A percentile compares a stretch with the other conserved stretches of the same genome.
phyloP scores from a whole-genome alignment of 2,797 vertebrate species.

The Falco rusticolus region DNA sequence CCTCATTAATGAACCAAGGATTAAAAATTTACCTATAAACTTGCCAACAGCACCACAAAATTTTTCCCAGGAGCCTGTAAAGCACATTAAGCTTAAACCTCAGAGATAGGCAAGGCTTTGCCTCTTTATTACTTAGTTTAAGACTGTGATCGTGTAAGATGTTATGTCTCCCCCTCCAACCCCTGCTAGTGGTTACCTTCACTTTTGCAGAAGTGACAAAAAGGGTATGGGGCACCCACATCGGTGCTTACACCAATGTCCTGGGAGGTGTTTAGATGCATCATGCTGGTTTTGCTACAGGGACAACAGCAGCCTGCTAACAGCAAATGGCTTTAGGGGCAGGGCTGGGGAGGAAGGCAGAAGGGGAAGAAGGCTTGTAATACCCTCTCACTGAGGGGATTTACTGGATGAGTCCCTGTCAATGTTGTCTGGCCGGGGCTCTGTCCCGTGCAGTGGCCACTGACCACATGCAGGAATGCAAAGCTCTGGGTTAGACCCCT shows the following conservation, averaged over 20 bases:
- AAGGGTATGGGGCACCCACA: not conserved
- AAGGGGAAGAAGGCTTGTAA: not conserved
- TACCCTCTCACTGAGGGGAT: not conserved
- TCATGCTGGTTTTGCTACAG: not conserved
- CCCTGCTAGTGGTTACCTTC: not conserved
- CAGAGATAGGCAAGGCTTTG: not conserved
- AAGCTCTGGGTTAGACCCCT: not conserved
- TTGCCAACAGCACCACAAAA: not conserved
- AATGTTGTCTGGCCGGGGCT: accelerated
- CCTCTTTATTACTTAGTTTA: not conserved
- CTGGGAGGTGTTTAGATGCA: not conserved
- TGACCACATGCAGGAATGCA: not conserved
- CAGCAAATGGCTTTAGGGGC: not conserved
- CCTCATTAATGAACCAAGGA: not conserved
- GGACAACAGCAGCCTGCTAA: not conserved
- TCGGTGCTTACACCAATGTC: not conserved
- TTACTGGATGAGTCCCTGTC: not conserved
- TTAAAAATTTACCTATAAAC: not conserved
- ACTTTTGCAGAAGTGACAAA: not conserved
- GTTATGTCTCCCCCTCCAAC: not conserved
- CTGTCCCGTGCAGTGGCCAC: not conserved
- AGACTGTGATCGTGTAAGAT: not conserved
- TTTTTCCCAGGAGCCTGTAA: not conserved
- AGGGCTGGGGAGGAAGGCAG: not conserved
- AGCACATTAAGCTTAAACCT: not conserved